Percentiles rank a stretch among this genome's conserved stretches.
Evolutionary conservation across 2,113 vertebrate species (phyloP).

Genomic region (Bucco capensis): DNA sequence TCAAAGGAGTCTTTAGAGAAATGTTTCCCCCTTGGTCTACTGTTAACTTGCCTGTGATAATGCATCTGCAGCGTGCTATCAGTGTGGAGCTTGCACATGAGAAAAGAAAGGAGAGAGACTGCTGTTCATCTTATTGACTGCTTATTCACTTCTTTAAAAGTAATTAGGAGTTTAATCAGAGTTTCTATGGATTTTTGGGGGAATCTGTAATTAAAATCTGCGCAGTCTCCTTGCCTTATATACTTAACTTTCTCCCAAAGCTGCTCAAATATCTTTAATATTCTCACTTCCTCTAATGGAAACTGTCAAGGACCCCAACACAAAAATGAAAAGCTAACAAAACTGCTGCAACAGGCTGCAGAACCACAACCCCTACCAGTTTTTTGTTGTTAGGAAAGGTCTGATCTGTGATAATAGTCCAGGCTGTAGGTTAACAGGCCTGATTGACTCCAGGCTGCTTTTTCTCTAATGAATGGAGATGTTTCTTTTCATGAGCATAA

Average conservation of each 20-base stretch:
- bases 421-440: constrained; percentile 42
- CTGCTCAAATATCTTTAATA: constrained; percentile 53
- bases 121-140: constrained; percentile 63
- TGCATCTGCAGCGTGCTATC: neutral
- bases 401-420: constrained; percentile 4
- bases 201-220: constrained; percentile 76
- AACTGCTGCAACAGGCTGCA: neutral
- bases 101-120: constrained; percentile 23
- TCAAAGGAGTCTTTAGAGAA: neutral
- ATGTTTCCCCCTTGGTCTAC: neutral
- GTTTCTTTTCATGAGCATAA: constrained; percentile 51
- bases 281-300: constrained; percentile 28
- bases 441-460: constrained; percentile 18
- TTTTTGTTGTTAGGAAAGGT: constrained; percentile 19
- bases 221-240: constrained; percentile 43
- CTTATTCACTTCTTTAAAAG: constrained; percentile 69
- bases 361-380: neutral
- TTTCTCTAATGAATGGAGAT: constrained; percentile 58
- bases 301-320: constrained; percentile 13
- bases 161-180: constrained; percentile 71
- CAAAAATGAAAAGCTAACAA: neutral
- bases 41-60: constrained; percentile 20
- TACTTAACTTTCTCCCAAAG: constrained; percentile 44
- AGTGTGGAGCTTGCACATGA: neutral
- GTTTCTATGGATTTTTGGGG: constrained; percentile 66